Evolutionary conservation across 2,113 vertebrate genomes (phyloP).

Genomic region (Equus przewalskii): DNA sequence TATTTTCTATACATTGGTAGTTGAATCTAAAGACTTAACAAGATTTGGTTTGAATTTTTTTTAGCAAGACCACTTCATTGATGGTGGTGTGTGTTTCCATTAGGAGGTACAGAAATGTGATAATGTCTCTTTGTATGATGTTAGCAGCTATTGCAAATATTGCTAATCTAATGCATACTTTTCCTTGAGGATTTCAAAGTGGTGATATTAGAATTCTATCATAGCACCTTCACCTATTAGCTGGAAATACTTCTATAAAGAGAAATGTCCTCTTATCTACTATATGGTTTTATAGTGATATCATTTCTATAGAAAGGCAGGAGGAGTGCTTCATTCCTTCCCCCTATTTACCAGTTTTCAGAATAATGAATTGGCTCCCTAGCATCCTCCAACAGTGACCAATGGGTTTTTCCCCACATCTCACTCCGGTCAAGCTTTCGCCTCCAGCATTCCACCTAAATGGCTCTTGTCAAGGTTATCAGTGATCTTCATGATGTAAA

Average conservation of each 20-base stretch:
- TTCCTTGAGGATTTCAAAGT: background rate
- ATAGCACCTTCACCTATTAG: conserved; percentile 4
- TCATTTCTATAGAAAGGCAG: conserved; percentile 6
- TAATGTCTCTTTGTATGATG: background rate
- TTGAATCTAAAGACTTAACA: background rate
- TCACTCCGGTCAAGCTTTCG: background rate
- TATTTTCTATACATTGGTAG: background rate
- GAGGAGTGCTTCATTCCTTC: background rate
- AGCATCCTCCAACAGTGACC: background rate
- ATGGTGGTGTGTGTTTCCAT: background rate
- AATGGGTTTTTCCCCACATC: background rate
- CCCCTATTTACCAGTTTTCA: background rate
- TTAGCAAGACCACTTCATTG: background rate
- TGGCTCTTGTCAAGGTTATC: background rate
- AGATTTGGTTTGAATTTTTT: background rate
- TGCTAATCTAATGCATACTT: background rate
- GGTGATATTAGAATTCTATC: background rate
- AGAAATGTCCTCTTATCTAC: background rate
- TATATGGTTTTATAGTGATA: background rate
- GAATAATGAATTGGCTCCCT: conserved; percentile 12
- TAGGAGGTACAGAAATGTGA: background rate
- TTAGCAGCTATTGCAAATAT: conserved; percentile 5
- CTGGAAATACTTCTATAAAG: conserved; percentile 44
- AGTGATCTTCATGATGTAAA: background rate
- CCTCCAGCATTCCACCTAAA: background rate